These are phyloP conservation scores for Drepanosiphum platanoidis DNA, from an alignment of 2,888 invertebrate species.

Conservation along the genomic window DNA sequence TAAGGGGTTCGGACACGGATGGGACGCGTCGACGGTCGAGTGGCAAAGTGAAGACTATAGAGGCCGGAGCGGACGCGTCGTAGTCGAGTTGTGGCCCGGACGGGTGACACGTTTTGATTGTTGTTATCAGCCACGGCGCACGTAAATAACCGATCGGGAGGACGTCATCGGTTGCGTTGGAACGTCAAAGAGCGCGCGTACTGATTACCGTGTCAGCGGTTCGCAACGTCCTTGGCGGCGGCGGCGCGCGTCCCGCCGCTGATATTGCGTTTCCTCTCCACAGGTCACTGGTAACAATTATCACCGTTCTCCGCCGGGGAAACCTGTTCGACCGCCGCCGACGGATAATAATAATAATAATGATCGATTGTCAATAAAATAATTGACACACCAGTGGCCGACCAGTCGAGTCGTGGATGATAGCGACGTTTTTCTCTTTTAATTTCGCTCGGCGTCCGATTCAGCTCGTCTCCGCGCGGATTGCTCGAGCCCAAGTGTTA, in stretches of 20 bases:
- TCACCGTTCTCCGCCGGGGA: slow-evolving; percentile 43
- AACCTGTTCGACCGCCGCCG: slow-evolving; percentile 45
- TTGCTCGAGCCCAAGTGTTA: background rate
- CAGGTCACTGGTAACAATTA: slow-evolving; percentile 41
- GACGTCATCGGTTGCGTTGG: slow-evolving; percentile 55
- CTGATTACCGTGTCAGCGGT: background rate
- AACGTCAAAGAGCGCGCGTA: background rate
- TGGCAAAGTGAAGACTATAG: background rate
- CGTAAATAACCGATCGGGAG: slow-evolving; percentile 26
- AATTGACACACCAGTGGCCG: slow-evolving; percentile 4
- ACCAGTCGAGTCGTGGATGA: too few species aligned
- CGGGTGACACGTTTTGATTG: slow-evolving; percentile 56
- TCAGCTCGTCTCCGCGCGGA: too few species aligned
- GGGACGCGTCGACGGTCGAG: background rate
- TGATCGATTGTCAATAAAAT: slow-evolving; percentile 49
- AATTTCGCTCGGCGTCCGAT: too few species aligned
- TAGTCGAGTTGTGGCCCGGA: slow-evolving; percentile 47
- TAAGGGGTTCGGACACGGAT: background rate
- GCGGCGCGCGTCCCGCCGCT: too few species aligned
- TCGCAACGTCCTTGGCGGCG: slow-evolving; percentile 27
- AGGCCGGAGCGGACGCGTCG: background rate
- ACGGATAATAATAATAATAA: slow-evolving; percentile 16
- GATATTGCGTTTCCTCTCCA: background rate
- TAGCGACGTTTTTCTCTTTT: background rate
- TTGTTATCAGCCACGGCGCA: slow-evolving; percentile 50